These are phyloP conservation scores for Cavia aperea DNA, from an alignment of 2,113 vertebrate species.

Conservation along the genomic window DNA sequence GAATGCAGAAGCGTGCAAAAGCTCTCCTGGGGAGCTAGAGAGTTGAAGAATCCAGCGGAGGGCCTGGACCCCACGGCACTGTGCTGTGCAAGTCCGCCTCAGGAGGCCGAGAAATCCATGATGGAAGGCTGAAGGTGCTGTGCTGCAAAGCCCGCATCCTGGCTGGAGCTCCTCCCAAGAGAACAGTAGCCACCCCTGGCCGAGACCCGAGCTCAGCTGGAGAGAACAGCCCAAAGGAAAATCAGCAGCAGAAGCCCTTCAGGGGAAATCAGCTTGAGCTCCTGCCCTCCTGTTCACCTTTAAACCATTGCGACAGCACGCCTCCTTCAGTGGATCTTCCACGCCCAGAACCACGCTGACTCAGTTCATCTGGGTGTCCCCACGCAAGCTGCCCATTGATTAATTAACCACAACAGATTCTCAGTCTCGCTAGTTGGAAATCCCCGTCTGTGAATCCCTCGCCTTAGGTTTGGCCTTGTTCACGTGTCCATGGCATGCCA, in stretches of 20 bases:
- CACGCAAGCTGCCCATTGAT: neutral
- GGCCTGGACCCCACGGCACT: neutral
- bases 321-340: neutral
- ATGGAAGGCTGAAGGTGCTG: neutral
- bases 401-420: neutral
- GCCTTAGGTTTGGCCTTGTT: neutral
- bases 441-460: slow-evolving; percentile 3
- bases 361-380: neutral
- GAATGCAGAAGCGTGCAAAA: neutral
- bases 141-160: neutral
- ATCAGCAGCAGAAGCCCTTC: neutral
- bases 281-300: neutral
- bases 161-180: neutral
- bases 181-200: neutral
- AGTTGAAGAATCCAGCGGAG: neutral
- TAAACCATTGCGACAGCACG: neutral
- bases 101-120: too few relatives aligned
- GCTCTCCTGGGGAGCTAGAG: neutral
- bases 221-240: neutral
- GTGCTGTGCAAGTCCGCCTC: neutral
- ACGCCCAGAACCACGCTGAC: neutral
- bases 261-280: neutral
- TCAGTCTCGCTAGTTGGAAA: neutral
- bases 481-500: neutral
- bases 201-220: neutral